phyloP scores from a whole-genome alignment of 2,888 invertebrate species.

The Scaptomyza parva region DNA sequence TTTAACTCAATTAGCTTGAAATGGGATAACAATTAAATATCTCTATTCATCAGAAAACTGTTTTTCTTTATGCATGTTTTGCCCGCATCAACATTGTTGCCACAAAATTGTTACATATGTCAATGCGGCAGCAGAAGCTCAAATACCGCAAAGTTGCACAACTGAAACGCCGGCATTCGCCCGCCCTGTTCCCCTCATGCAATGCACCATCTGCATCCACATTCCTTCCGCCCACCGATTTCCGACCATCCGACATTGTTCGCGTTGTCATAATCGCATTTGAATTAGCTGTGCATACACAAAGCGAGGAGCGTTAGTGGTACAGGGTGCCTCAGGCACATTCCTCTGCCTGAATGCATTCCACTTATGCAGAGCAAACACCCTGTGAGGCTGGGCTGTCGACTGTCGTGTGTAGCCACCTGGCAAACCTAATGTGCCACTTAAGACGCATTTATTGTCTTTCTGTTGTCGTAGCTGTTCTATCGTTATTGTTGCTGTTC shows the following conservation, averaged over 20 bases:
- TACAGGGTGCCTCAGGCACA: constrained; percentile 58
- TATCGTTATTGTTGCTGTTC: constrained; percentile 21
- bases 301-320: constrained; percentile 42
- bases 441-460: constrained; percentile 79
- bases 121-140: constrained; percentile 66
- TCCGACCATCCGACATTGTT: constrained; percentile 52
- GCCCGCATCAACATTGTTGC: constrained; percentile 48
- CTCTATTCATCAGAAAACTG: background rate
- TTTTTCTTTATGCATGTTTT: no score
- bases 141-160: constrained; percentile 75
- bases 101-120: constrained; percentile 51
- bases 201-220: constrained; percentile 1
- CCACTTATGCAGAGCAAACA: constrained; percentile 18
- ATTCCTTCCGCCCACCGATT: background rate
- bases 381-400: constrained; percentile 55
- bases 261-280: constrained; percentile 78
- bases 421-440: constrained; percentile 75
- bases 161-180: background rate
- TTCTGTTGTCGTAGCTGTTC: constrained; percentile 38
- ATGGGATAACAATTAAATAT: background rate
- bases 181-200: background rate
- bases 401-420: constrained; percentile 46
- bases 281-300: constrained; percentile 78
- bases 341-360: background rate
- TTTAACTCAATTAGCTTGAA: background rate